Conservation (phyloP, 2,888 invertebrate species). For the Limnephilus lunatus region DNA sequence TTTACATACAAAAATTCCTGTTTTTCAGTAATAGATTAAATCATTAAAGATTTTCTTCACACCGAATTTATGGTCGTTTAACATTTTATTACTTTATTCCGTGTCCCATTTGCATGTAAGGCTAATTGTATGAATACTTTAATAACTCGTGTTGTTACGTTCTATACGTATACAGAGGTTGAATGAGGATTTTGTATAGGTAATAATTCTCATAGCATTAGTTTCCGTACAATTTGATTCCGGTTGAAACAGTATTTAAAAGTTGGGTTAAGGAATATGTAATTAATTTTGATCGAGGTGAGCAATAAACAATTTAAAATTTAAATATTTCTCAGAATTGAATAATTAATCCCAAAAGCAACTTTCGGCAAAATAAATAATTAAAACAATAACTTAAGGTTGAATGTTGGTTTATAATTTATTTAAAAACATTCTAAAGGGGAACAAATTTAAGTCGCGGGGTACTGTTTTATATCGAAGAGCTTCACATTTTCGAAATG, state of each 20-base stretch:
- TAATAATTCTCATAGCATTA: not conserved
- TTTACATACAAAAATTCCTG: not conserved
- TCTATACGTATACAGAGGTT: conserved; percentile 5
- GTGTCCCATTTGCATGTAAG: conserved; percentile 37
- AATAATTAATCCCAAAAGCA: not conserved
- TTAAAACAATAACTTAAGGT: not conserved
- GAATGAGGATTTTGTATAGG: not conserved
- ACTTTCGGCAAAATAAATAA: not conserved
- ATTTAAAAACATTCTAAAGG: not conserved
- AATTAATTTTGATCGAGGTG: not conserved
- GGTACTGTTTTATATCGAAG: not conserved
- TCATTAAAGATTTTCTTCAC: not conserved
- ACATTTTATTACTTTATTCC: conserved; percentile 32
- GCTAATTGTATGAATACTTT: conserved; percentile 31
- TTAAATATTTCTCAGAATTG: not conserved
- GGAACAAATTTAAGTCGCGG: not conserved
- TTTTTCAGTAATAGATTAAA: not conserved
- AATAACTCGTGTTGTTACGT: not conserved
- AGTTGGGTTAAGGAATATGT: not conserved
- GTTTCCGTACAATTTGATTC: not conserved
- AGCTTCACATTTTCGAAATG: not conserved
- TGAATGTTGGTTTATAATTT: not conserved
- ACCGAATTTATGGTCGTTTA: conserved; percentile 7
- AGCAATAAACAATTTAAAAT: not conserved
- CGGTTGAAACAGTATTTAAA: not conserved